Base-by-base conservation (phyloP, 2,113 vertebrate species). In the Oostethus manadensis region DNA sequence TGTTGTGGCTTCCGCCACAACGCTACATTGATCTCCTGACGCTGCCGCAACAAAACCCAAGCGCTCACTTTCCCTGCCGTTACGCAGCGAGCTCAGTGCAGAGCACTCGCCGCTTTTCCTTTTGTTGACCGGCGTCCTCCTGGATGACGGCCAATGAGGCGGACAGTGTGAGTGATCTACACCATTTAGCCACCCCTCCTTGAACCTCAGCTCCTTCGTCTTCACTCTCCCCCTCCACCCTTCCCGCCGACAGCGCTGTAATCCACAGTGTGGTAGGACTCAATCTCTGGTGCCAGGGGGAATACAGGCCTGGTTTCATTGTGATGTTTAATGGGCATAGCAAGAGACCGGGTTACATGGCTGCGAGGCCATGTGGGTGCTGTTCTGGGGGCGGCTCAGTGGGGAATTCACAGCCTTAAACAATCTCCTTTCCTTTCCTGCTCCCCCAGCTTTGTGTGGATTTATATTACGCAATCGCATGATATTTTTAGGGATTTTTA, bases 231-330 rank as follows among this genome's bases (percentile, higher is more conserved):
- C 48, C 26, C 53, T 21, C 33, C 21, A 43, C 60, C 73, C 64
- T 64, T 75, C 64, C 66, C 72, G 62, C 65, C 15, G 59, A 66
- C 62, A 11, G 74, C 40, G 58, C 15, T 78, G 43, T 71, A 78
- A 79, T 82, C 78, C 71, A 62, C 56, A 56, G 57, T 23, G 51
- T 75, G 66, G 69, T 62, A 43, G 76, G 79, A 86, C 86, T 71
- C 69, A 47, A 70, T 72, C 77, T 61, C 68, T 47, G 62, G 68
- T 84, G 78, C 71, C 73, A 35, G 53, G 66, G 66, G 74, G 80
- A 80, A 73, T 74, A 64, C 58, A 45, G 76, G 48, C 75, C 79
- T 82, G 71, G 81, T 83, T 81, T 86, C 63, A 84, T 84, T 85
- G 79, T 68, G 66, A 72, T 76, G 77, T 76, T 77, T 81, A 83